Conservation (phyloP, 2,113 vertebrate genomes). For the Neolamprologus sp. region DNA sequence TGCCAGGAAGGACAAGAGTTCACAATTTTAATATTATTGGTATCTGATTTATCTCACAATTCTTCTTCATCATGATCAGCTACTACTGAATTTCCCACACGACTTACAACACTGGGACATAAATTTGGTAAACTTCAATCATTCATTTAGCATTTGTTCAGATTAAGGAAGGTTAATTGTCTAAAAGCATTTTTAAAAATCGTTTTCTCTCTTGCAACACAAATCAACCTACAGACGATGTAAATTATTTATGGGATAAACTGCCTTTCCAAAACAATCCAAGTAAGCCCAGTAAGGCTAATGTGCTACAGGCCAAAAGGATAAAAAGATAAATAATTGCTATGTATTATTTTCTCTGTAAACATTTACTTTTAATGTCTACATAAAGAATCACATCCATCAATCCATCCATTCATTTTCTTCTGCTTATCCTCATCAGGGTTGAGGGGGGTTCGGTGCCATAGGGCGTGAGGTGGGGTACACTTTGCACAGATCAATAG, state of each 20-base stretch:
- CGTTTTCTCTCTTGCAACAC: neutral
- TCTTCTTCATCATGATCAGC: neutral
- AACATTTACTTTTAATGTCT: neutral
- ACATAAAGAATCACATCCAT: neutral
- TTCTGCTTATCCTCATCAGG: neutral
- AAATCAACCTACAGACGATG: neutral
- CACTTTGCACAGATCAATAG: neutral
- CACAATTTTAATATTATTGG: neutral
- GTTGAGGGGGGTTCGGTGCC: neutral
- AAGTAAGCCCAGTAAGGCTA: neutral
- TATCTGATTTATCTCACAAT: neutral
- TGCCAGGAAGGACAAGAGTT: conserved; percentile 49
- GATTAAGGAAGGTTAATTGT: neutral
- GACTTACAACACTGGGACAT: neutral
- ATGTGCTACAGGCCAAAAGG: neutral
- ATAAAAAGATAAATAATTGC: neutral
- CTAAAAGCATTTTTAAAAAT: neutral
- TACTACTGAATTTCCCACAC: neutral
- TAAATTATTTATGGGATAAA: neutral
- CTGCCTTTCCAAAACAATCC: neutral
- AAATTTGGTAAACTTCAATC: neutral
- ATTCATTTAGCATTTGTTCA: neutral
- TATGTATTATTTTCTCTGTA: neutral
- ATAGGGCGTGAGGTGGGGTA: neutral
- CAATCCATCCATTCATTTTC: neutral